Evolutionary conservation across 2,113 vertebrate genomes (phyloP).

Genomic region (Xenopus laevis): DNA sequence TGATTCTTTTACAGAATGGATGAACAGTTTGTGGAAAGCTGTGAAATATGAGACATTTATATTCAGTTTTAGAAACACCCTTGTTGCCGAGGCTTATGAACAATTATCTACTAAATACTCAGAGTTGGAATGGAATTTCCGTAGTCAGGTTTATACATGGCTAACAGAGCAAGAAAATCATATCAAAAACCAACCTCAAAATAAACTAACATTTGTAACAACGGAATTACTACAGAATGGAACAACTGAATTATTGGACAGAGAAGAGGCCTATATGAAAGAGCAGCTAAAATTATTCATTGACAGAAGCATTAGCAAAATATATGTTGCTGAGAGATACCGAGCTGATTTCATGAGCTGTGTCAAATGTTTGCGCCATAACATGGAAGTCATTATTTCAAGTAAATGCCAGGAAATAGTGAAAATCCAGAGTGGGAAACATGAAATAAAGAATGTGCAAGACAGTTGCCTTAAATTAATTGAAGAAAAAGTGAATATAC

Average conservation of each 20-base stretch:
- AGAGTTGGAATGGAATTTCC: conserved; percentile 51
- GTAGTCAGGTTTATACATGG: conserved; percentile 57
- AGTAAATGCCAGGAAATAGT: conserved; percentile 43
- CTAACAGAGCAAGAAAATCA: conserved; percentile 45
- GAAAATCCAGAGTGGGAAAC: conserved; percentile 51
- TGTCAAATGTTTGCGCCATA: conserved; percentile 47
- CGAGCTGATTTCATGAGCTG: conserved; percentile 52
- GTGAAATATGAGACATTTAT: conserved; percentile 18
- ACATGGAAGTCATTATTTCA: conserved; percentile 42
- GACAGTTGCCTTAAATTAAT: conserved; percentile 7
- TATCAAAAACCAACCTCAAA: conserved; percentile 42
- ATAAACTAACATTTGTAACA: background rate
- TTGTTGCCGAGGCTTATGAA: conserved; percentile 33
- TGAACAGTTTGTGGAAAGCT: conserved; percentile 50
- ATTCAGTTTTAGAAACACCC: conserved; percentile 36
- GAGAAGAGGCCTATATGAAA: background rate
- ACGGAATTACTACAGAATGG: conserved; percentile 34
- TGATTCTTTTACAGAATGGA: conserved; percentile 49
- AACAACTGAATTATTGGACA: conserved; percentile 6
- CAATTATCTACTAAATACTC: conserved; percentile 40
- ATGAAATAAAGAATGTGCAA: conserved; percentile 24
- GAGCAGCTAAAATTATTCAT: background rate
- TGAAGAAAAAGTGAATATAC: conserved; percentile 51
- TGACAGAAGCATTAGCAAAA: background rate
- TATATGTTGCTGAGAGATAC: conserved; percentile 54